These are phyloP conservation scores for Hippolais icterina DNA, from an alignment of 2,113 vertebrate species.

Conservation along the genomic window DNA sequence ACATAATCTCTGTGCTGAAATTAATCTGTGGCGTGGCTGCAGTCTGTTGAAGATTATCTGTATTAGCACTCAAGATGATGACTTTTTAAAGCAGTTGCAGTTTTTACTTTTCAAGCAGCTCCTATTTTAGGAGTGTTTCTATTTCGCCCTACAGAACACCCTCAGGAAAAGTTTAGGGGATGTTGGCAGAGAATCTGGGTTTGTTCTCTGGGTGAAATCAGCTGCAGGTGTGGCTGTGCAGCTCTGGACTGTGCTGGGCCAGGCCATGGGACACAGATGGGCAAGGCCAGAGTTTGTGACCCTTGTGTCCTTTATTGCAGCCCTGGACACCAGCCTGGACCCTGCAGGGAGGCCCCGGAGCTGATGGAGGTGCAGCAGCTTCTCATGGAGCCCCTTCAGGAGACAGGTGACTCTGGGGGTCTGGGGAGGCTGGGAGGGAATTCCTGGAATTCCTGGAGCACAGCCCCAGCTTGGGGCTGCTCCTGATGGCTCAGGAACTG, in stretches of 20 bases:
- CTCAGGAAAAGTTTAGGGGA: not conserved
- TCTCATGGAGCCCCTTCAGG: not conserved
- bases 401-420: not conserved
- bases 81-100: not conserved
- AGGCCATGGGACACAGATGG: accelerated
- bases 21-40: slow-evolving; percentile 26
- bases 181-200: not conserved
- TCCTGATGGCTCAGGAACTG: no score
- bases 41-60: slow-evolving; percentile 1
- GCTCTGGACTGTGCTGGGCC: not conserved
- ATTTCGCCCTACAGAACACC: not conserved
- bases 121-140: not conserved
- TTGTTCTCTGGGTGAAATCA: not conserved
- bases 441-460: no score
- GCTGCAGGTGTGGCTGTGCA: accelerated
- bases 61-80: not conserved
- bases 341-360: not conserved
- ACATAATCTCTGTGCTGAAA: slow-evolving; percentile 34
- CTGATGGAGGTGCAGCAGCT: not conserved
- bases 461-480: no score
- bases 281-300: not conserved
- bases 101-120: not conserved
- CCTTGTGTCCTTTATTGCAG: not conserved
- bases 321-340: accelerated
- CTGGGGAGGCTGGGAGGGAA: no score